Conservation (phyloP, 2,113 vertebrate genomes). For the Centropristis striata region DNA sequence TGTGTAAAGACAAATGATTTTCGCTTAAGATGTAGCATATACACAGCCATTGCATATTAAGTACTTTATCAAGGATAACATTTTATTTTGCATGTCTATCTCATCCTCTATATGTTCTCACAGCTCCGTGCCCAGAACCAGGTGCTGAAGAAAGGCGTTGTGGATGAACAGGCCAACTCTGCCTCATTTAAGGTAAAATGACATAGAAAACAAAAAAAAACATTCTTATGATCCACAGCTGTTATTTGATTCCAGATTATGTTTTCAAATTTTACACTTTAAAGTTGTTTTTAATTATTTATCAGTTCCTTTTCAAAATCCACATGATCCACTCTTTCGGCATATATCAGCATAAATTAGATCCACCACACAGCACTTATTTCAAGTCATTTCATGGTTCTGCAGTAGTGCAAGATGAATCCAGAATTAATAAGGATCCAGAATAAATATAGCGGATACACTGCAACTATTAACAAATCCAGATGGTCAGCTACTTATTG, state of each 20-base stretch:
- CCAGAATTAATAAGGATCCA: too few relatives aligned
- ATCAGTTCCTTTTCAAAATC: too few relatives aligned
- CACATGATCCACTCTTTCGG: too few relatives aligned
- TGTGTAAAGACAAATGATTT: not conserved
- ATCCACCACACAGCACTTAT: too few relatives aligned
- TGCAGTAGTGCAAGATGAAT: too few relatives aligned
- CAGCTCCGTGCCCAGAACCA: constrained; percentile 99
- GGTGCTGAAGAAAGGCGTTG: constrained; percentile 96
- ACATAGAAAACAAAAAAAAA: not conserved
- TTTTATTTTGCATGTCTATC: not conserved
- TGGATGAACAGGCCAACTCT: constrained; percentile 96
- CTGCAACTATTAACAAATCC: not conserved
- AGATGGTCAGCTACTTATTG: not conserved
- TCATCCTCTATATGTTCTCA: constrained; percentile 45
- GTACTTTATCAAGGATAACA: not conserved
- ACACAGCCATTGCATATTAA: not conserved
- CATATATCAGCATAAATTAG: too few relatives aligned
- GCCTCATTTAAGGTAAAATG: constrained; percentile 91
- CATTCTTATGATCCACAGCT: not conserved
- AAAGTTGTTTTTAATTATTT: too few relatives aligned
- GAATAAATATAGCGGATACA: too few relatives aligned
- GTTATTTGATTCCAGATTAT: not conserved
- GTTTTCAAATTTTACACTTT: too few relatives aligned
- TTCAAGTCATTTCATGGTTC: too few relatives aligned
- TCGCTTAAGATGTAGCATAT: not conserved